Percentiles rank a stretch among this genome's conserved stretches.
These are phyloP conservation scores for Coecobrya sp. DNA, from an alignment of 2,888 invertebrate species.

Conservation along the genomic window DNA sequence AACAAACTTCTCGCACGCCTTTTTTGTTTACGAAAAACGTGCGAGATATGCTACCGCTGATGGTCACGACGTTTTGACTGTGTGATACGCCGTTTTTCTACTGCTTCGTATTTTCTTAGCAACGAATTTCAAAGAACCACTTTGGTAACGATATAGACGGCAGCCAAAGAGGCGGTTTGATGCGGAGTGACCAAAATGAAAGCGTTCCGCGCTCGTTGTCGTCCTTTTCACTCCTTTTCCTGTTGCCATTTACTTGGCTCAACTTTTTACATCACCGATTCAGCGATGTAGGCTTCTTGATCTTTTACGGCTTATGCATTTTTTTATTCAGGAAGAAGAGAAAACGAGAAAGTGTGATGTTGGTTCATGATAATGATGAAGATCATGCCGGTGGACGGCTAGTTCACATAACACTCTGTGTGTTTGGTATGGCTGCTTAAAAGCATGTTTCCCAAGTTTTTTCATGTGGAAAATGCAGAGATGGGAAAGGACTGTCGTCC, in stretches of 20 bases:
- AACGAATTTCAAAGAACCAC: conserved; percentile 56
- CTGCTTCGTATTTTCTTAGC: neutral
- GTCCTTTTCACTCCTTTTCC: neutral
- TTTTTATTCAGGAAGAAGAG: neutral
- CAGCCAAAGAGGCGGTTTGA: neutral
- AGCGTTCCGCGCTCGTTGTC: neutral
- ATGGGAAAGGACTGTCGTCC: neutral
- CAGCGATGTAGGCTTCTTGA: neutral
- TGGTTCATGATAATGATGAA: neutral
- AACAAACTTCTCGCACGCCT: conserved; percentile 1
- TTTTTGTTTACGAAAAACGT: conserved; percentile 12
- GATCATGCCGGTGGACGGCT: neutral
- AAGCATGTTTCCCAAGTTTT: neutral
- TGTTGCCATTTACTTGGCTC: neutral
- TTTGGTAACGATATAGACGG: conserved; percentile 56
- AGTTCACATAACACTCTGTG: neutral
- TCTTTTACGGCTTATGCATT: neutral
- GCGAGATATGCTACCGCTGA: neutral
- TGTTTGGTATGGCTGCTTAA: neutral
- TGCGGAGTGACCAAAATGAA: neutral
- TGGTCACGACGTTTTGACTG: neutral
- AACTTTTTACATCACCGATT: neutral
- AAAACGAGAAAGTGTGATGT: neutral
- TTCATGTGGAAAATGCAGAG: neutral
- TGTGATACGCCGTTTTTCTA: neutral